Conservation (phyloP, 2,888 invertebrate species). For the Nycteola revayana region DNA sequence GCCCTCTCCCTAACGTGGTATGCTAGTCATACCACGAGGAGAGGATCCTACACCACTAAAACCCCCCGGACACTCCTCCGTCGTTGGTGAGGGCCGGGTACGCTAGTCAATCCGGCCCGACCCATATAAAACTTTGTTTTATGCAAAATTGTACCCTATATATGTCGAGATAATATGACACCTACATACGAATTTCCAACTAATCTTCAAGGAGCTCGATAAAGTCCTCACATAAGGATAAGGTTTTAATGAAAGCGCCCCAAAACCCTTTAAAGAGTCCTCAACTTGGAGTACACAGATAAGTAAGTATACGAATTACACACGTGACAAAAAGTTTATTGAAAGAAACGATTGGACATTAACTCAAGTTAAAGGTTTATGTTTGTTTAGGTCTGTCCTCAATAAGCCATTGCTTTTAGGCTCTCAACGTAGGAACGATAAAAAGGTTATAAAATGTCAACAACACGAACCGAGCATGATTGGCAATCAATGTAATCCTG, state of each 20-base stretch:
- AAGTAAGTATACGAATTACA: constrained; percentile 50
- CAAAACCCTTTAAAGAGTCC: constrained; percentile 42
- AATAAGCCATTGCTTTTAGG: constrained; percentile 22
- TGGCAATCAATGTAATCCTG: constrained; percentile 22
- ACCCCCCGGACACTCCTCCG: too few relatives aligned
- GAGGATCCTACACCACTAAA: too few relatives aligned
- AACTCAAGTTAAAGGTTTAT: constrained; percentile 20
- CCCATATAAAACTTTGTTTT: too few relatives aligned
- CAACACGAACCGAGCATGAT: constrained; percentile 10
- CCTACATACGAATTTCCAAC: constrained; percentile 6
- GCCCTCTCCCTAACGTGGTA: too few relatives aligned
- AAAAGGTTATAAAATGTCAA: constrained; percentile 26
- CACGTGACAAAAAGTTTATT: constrained; percentile 33
- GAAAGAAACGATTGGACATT: constrained; percentile 35
- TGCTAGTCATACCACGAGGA: too few relatives aligned
- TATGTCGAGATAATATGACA: too few relatives aligned
- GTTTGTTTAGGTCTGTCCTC: constrained; percentile 18
- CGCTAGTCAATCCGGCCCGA: too few relatives aligned
- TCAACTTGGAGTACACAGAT: constrained; percentile 38
- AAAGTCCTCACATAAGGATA: constrained; percentile 32
- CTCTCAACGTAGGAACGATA: constrained; percentile 25
- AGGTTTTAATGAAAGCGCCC: constrained; percentile 44
- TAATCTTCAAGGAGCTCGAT: constrained; percentile 30
- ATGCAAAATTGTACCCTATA: too few relatives aligned
- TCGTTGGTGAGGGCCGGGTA: too few relatives aligned